phyloP scores from a whole-genome alignment of 1,140 invertebrate genomes.

The Philopotamus ludificatus region DNA sequence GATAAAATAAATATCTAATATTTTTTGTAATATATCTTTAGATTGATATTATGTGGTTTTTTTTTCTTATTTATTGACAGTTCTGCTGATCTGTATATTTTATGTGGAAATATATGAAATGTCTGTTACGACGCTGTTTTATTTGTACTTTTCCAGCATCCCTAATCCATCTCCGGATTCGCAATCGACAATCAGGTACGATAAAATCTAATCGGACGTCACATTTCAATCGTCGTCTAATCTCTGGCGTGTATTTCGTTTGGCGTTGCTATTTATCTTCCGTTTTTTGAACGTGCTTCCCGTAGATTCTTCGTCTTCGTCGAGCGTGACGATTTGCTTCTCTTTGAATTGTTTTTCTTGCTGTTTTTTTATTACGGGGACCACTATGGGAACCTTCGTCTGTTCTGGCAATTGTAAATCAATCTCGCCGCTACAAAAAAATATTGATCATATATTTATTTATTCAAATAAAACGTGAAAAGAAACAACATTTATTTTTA shows the following conservation, averaged over 20 bases:
- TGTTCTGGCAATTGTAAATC: constrained; percentile 62
- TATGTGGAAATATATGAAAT: constrained; percentile 41
- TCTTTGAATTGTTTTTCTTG: constrained; percentile 63
- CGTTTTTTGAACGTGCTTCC: constrained; percentile 62
- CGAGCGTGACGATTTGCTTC: constrained; percentile 58
- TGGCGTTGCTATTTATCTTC: constrained; percentile 57
- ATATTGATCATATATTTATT: constrained; percentile 17
- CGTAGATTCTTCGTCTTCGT: constrained; percentile 52
- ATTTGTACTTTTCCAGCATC: constrained; percentile 24
- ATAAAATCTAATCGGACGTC: not conserved
- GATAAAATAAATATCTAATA: constrained; percentile 43
- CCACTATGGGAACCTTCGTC: constrained; percentile 42
- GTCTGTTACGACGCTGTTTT: constrained; percentile 28
- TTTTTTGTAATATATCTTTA: constrained; percentile 41
- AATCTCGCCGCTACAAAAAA: constrained; percentile 42
- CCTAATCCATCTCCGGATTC: not conserved
- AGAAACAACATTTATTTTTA: not conserved
- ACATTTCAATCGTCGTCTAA: constrained; percentile 56
- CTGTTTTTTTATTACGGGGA: constrained; percentile 48
- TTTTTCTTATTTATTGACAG: constrained; percentile 37
- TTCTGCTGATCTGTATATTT: constrained; percentile 43
- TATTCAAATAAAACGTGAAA: not conserved
- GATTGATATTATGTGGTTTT: constrained; percentile 37
- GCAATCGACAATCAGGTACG: not conserved
- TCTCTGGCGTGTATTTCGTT: constrained; percentile 60